Conservation (phyloP, 2,888 invertebrate genomes). For the Dasypogon diadema region DNA sequence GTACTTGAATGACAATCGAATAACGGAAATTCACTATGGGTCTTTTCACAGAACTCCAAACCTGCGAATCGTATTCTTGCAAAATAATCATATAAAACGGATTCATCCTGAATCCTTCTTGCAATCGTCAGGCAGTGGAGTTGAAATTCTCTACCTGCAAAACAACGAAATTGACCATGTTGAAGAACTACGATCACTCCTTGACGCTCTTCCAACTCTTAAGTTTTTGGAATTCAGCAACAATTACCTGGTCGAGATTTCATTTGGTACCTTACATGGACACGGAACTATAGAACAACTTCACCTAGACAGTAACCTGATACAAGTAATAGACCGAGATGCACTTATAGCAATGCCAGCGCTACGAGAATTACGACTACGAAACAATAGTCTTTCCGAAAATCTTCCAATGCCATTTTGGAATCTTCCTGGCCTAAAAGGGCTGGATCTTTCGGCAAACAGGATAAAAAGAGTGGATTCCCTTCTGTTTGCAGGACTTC, state of each 20-base stretch:
- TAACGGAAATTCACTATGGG: constrained; percentile 81
- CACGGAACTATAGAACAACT: constrained; percentile 84
- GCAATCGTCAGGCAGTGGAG: constrained; percentile 78
- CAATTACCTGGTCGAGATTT: constrained; percentile 82
- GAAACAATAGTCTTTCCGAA: constrained; percentile 85
- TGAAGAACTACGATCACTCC: constrained; percentile 78
- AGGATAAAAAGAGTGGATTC: constrained; percentile 79
- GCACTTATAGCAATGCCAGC: constrained; percentile 88
- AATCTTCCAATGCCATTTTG: constrained; percentile 81
- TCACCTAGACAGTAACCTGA: constrained; percentile 83
- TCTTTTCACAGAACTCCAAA: constrained; percentile 84
- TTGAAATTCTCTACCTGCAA: constrained; percentile 83
- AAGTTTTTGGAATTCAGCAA: constrained; percentile 83
- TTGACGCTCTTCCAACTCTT: constrained; percentile 82
- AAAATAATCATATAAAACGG: constrained; percentile 80
- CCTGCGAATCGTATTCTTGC: constrained; percentile 79
- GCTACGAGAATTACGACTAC: constrained; percentile 82
- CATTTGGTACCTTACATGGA: constrained; percentile 82
- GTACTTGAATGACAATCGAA: constrained; percentile 78
- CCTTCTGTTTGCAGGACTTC: constrained; percentile 79
- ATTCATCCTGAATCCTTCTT: constrained; percentile 87
- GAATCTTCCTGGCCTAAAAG: constrained; percentile 87
- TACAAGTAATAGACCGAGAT: constrained; percentile 81
- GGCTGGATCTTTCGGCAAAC: constrained; percentile 84
- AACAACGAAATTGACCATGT: constrained; percentile 83